phyloP scores from a whole-genome alignment of 2,888 invertebrate species.

The Ptilodon capucinus region DNA sequence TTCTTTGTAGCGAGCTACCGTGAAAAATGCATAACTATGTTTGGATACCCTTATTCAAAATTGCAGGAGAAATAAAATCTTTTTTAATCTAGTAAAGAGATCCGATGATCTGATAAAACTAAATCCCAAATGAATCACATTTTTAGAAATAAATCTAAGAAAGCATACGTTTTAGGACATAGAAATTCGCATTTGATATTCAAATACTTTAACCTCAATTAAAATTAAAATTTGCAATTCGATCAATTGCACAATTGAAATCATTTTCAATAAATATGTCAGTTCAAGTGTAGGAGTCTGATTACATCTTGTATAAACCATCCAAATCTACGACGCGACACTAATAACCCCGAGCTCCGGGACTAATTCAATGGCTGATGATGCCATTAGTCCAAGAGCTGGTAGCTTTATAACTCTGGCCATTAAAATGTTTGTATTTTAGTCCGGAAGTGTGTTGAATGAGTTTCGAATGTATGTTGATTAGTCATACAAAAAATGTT shows the following conservation, averaged over 20 bases:
- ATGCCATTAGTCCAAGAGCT: conserved; percentile 54
- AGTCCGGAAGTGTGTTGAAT: conserved; percentile 30
- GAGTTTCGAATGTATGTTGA: conserved; percentile 10
- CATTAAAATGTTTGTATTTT: conserved; percentile 21
- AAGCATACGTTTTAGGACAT: too few species aligned
- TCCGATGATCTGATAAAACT: too few species aligned
- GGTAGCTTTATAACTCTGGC: conserved; percentile 29
- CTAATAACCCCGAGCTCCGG: conserved; percentile 47
- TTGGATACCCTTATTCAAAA: conserved; percentile 43
- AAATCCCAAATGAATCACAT: too few species aligned
- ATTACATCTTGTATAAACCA: too few species aligned
- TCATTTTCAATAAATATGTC: too few species aligned
- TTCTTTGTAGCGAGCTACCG: conserved; percentile 58
- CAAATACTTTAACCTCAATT: too few species aligned
- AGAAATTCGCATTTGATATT: too few species aligned
- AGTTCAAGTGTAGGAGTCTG: conserved; percentile 33
- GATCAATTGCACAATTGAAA: too few species aligned
- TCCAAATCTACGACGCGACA: conserved; percentile 30
- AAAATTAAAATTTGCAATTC: too few species aligned
- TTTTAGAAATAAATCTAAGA: too few species aligned
- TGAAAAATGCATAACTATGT: conserved; percentile 67
- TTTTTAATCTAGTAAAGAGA: background rate
- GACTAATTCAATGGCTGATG: conserved; percentile 57
- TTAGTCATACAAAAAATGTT: conserved; percentile 19
- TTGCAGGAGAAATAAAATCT: background rate